Conservation (phyloP, 2,888 invertebrate species). For the Drosophila bunnanda region DNA sequence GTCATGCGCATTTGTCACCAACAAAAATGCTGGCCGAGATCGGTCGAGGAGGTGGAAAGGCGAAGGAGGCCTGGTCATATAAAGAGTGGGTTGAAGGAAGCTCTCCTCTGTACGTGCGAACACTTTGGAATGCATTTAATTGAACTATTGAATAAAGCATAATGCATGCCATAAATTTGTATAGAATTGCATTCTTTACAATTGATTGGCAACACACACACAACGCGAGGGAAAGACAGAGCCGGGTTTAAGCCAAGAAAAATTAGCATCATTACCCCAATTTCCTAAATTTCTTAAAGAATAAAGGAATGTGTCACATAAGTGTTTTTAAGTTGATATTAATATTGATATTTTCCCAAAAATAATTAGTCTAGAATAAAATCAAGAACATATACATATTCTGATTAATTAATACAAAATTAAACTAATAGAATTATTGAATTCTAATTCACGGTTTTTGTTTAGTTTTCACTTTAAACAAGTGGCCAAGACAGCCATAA, state of each 20-base stretch:
- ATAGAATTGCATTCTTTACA: slow-evolving; percentile 25
- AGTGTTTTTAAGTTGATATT: background rate
- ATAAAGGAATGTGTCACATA: background rate
- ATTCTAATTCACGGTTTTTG: background rate
- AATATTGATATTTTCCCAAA: too few species aligned
- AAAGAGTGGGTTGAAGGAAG: slow-evolving; percentile 48
- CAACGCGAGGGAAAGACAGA: slow-evolving; percentile 15
- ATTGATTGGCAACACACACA: slow-evolving; percentile 33
- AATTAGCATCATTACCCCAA: slow-evolving; percentile 1
- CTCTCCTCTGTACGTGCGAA: slow-evolving; percentile 58
- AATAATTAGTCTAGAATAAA: background rate
- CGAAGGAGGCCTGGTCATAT: slow-evolving; percentile 8
- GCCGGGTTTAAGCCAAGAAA: slow-evolving; percentile 14
- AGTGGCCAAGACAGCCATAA: background rate
- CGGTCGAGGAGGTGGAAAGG: slow-evolving; percentile 8
- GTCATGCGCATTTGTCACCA: slow-evolving; percentile 55
- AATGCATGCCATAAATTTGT: slow-evolving; percentile 38
- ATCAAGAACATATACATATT: background rate
- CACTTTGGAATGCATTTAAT: slow-evolving; percentile 74
- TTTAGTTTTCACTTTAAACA: too few species aligned
- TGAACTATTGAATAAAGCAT: slow-evolving; percentile 43
- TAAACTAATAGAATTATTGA: background rate
- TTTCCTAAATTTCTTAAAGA: background rate
- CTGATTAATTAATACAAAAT: background rate
- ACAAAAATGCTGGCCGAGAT: slow-evolving; percentile 34